These are phyloP conservation scores for Crotalus helleri DNA, from an alignment of 2,113 vertebrate genomes.

Conservation along the genomic window DNA sequence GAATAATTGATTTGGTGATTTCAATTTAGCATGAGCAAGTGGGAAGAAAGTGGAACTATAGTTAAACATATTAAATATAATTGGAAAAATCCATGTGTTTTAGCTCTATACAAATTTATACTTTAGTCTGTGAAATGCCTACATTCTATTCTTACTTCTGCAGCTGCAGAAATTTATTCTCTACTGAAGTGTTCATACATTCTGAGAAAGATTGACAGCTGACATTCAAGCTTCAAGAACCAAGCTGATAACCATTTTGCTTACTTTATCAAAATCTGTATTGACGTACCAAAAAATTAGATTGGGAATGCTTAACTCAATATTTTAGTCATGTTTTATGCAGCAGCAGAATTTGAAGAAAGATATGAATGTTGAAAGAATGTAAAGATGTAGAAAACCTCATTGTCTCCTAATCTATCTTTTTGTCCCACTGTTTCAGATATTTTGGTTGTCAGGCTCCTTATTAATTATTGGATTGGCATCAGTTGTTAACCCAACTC, in stretches of 20 bases:
- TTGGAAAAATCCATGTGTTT: background rate
- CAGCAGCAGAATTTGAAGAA: background rate
- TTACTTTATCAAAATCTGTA: background rate
- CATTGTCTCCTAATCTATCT: background rate
- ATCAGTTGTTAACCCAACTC: constrained; percentile 80
- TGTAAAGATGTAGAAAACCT: background rate
- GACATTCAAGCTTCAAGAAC: background rate
- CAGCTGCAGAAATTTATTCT: background rate
- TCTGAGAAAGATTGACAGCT: background rate
- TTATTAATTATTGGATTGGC: constrained; percentile 88
- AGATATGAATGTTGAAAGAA: background rate
- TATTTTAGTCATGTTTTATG: background rate
- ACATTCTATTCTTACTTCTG: background rate
- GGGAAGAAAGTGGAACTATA: background rate
- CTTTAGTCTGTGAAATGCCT: background rate
- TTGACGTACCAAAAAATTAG: background rate
- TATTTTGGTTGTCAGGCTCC: constrained; percentile 94
- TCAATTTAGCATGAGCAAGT: background rate
- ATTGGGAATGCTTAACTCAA: background rate
- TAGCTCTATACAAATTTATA: background rate
- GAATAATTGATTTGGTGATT: background rate
- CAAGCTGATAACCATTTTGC: rapidly evolving
- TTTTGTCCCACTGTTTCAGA: constrained; percentile 57
- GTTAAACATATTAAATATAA: background rate
- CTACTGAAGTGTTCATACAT: background rate